Base-by-base conservation (phyloP, 2,888 invertebrate genomes). In the Odontomyia ornata region DNA sequence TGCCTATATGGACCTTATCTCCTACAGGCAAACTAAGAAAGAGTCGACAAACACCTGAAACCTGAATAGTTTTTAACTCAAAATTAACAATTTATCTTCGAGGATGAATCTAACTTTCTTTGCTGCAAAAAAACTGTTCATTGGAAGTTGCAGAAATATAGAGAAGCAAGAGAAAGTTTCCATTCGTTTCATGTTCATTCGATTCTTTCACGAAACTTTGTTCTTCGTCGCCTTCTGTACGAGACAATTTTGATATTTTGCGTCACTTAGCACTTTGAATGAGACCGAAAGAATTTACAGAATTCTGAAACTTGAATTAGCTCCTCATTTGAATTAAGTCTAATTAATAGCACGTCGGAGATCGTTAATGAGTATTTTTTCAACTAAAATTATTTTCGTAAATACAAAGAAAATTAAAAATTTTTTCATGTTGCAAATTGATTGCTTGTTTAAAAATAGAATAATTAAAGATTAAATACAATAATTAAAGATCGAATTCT, bases 51-150 rank as follows among this genome's bases (percentile, higher is more conserved):
- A 43, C 67, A 67, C 67, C 67, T 67, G 67, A 67, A 67, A 30
- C 67, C 67, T 67, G 43, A 67, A 67, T 43, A 67, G 67, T 67
- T 67, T 67, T 67, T 67, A 67, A 43, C 67, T 67, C 67, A 67
- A 67, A 67, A 67, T 67, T 67, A 67, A 67, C 67, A 67, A 67
- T 67, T 67, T 67, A 67, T 67, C 67, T 67, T 67, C 43, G n/a
- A 18, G 67, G 43, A 36, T 46, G 67, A 21, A 15, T 21, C 23
- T 11, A 67, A 67, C n/a, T 67, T 36, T 43, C 67, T 60, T 60
- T 60, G n/a, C n/a, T 21, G 25, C 21, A 60, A 60, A 25, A 23
- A 13, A 36, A 36, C 36, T 9, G 3, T 3, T 9, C 36, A 9
- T 36, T 36, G 9, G n/a, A 36, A 36, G 36, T 36, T 36, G 60